Evolutionary conservation across 2,113 vertebrate genomes (phyloP).

Genomic region (Platichthys flesus): DNA sequence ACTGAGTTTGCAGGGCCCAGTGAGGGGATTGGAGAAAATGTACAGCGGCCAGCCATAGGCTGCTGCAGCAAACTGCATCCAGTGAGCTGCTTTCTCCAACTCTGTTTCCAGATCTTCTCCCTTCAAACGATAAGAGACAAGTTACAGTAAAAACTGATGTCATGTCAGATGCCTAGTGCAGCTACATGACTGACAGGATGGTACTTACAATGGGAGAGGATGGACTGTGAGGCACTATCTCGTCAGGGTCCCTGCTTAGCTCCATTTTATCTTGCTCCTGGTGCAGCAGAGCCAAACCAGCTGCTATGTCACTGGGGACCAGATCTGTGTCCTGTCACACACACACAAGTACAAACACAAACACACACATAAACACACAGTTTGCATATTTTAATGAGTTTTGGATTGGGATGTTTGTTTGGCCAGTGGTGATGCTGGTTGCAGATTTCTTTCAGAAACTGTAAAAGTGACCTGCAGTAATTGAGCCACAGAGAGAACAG

Average conservation of each 20-base stretch:
- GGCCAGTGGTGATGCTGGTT: too few species aligned
- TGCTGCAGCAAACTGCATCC: constrained; percentile 92
- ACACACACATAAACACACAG: constrained; percentile 32
- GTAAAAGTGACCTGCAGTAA: too few species aligned
- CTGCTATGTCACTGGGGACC: constrained; percentile 95
- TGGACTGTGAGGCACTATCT: constrained; percentile 81
- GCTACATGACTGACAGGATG: background rate
- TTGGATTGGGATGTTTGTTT: background rate
- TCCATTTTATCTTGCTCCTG: constrained; percentile 94
- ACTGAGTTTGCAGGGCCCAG: constrained; percentile 89
- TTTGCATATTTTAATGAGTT: background rate
- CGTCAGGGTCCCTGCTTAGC: constrained; percentile 84
- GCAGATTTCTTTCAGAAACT: too few species aligned
- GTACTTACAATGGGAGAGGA: constrained; percentile 83
- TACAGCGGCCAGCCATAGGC: constrained; percentile 97
- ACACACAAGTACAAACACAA: constrained; percentile 28
- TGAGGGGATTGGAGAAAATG: constrained; percentile 88
- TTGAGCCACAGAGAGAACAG: too few species aligned
- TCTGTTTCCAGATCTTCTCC: constrained; percentile 87
- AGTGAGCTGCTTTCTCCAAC: constrained; percentile 90
- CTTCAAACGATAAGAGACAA: constrained; percentile 67
- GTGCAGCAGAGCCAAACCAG: constrained; percentile 92
- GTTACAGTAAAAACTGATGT: background rate
- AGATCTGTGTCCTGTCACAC: constrained; percentile 92
- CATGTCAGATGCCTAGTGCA: background rate